Percentiles rank a stretch among this genome's conserved stretches.
phyloP scores from a whole-genome alignment of 1,140 invertebrate species.

The Sarcophaga peregrina region DNA sequence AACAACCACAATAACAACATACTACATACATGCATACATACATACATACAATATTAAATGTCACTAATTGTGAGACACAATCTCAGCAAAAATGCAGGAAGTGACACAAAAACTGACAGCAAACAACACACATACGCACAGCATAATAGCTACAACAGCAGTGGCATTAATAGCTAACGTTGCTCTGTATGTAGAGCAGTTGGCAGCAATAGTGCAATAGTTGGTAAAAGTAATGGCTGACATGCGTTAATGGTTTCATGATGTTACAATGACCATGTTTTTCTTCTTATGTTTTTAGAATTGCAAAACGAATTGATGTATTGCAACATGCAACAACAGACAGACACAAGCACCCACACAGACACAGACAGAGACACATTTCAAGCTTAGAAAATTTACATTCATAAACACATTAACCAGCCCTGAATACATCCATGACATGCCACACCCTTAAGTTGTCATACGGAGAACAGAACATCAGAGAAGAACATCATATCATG shows the following conservation, averaged over 20 bases:
- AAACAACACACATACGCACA: too few relatives aligned
- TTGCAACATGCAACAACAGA: not conserved
- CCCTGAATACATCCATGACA: slow-evolving; percentile 8
- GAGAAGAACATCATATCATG: not conserved
- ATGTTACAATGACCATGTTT: not conserved
- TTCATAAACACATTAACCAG: slow-evolving; percentile 32
- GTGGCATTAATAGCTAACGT: too few relatives aligned
- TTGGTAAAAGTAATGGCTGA: slow-evolving; percentile 3
- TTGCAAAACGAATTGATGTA: too few relatives aligned
- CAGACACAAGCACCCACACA: too few relatives aligned
- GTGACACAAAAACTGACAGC: slow-evolving; percentile 27
- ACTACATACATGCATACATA: not conserved
- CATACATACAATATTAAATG: too few relatives aligned
- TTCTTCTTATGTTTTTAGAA: not conserved
- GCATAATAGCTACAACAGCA: too few relatives aligned
- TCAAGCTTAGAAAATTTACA: not conserved
- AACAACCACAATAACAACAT: too few relatives aligned
- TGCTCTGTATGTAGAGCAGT: not conserved
- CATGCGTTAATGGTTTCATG: slow-evolving; percentile 38
- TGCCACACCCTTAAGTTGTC: slow-evolving; percentile 15
- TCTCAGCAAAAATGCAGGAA: slow-evolving; percentile 34
- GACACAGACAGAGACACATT: not conserved
- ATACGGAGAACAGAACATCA: not conserved
- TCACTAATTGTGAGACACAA: slow-evolving; percentile 18
- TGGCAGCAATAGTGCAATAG: slow-evolving; percentile 12